These are phyloP conservation scores for Epinephelus awoara DNA, from an alignment of 2,797 vertebrate species.

Conservation along the genomic window DNA sequence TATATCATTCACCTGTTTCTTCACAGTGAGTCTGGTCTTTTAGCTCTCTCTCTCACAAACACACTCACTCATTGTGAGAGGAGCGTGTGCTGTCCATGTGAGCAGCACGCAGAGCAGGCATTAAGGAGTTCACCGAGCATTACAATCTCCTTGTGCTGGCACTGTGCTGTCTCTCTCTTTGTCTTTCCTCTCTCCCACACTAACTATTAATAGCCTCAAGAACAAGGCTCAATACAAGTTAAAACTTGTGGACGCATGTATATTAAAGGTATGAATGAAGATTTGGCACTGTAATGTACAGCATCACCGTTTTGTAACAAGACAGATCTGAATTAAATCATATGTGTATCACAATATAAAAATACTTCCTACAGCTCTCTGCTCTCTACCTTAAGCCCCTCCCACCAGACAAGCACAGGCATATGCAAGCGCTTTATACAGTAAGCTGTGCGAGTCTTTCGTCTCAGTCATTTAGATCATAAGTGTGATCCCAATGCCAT, in stretches of 20 bases:
- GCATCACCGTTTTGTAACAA: not conserved
- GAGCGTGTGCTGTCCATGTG: slow-evolving; percentile 54
- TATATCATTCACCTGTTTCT: slow-evolving; percentile 7
- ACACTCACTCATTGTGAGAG: slow-evolving; percentile 19
- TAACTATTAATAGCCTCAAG: slow-evolving; percentile 22
- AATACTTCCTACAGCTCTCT: too few relatives aligned
- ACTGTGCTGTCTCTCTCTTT: not conserved
- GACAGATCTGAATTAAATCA: not conserved
- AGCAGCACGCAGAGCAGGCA: slow-evolving; percentile 40
- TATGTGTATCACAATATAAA: not conserved
- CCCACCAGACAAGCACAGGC: too few relatives aligned
- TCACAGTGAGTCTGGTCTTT: not conserved
- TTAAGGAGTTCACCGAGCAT: slow-evolving; percentile 61
- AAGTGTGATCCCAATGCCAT: too few relatives aligned
- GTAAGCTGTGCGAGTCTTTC: too few relatives aligned
- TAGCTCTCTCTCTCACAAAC: not conserved
- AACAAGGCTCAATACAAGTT: slow-evolving; percentile 3
- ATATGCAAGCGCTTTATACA: too few relatives aligned
- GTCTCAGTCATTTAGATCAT: too few relatives aligned
- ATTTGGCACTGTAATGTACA: not conserved
- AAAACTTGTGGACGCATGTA: slow-evolving; percentile 9
- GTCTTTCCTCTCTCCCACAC: slow-evolving; percentile 4
- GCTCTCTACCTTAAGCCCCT: too few relatives aligned
- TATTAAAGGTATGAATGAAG: not conserved
- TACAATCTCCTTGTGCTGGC: slow-evolving; percentile 31